Evolutionary conservation across 2,888 invertebrate genomes (phyloP), one percentile per base, ranked within the genome.

Genomic region (Megamerina dolium): DNA sequence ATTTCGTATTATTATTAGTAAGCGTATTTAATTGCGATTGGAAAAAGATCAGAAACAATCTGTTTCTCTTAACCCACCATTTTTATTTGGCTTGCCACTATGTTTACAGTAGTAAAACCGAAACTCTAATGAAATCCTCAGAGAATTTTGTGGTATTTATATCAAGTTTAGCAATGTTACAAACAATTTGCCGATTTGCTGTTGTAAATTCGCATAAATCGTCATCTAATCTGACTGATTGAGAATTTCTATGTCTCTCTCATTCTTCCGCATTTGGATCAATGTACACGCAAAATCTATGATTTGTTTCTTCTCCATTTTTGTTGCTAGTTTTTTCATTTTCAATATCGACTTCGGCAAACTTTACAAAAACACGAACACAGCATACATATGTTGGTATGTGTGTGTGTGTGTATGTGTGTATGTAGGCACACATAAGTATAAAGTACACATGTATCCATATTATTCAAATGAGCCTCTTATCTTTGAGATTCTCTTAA

Each of bases 71-170:
- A n/a, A 10, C 23, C 8, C 10, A 61, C 60, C 60, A 61, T 61
- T 10, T 55, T 62, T 41, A 50, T 16, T 41, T 34, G 50, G 48
- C 48, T 44, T 49, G 55, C 52, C 56, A 49, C 54, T 58, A 39
- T 66, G 63, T 57, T 63, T 54, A 63, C 64, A 57, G 53, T 55
- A 55, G 55, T 55, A 53, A 59, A 56, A 53, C 52, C 51, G 51
- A 61, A 59, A 59, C 61, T 64, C 58, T 56, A 57, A 65, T 65
- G 66, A 56, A 54, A 55, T 58, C 56, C 57, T 57, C 53, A 55
- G 45, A 62, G 59, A 60, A 62, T 56, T 52, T 51, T 27, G 52
- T 52, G 41, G 20, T 41, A 41, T 41, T 41, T 41, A 41, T 41
- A 41, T 30, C 27, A 17, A 20, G 32, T 34, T 9, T 17, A 19